phyloP scores from a whole-genome alignment of 1,140 invertebrate species.

The Caenorhabditis tropicalis region DNA sequence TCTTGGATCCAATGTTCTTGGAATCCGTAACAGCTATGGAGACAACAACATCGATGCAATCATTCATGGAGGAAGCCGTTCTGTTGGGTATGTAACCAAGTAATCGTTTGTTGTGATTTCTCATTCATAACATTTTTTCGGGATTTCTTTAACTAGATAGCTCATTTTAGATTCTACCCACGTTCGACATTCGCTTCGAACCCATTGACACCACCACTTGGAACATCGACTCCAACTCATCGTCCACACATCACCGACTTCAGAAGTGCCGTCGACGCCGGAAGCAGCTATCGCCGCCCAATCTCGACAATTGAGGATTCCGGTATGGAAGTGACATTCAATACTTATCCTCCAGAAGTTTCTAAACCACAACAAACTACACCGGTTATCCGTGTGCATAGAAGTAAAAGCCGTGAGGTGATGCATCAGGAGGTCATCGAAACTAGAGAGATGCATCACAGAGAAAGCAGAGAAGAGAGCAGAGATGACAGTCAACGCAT shows the following conservation, averaged over 20 bases:
- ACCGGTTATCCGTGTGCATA: constrained; percentile 19
- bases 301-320: constrained; percentile 43
- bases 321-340: constrained; percentile 48
- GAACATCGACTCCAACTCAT: constrained; percentile 69
- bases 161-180: constrained; percentile 11
- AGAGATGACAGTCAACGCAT: background rate
- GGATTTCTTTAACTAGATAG: background rate
- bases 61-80: constrained; percentile 51
- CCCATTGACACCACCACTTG: constrained; percentile 70
- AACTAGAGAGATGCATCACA: constrained; percentile 30
- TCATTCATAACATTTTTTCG: background rate
- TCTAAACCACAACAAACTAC: background rate
- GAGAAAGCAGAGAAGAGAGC: constrained; percentile 14
- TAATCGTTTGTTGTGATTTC: background rate
- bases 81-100: constrained; percentile 25
- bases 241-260: constrained; percentile 31
- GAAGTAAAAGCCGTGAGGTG: constrained; percentile 43
- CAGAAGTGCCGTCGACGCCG: constrained; percentile 36
- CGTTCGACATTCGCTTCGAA: constrained; percentile 70
- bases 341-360: constrained; percentile 40
- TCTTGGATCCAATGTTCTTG: constrained; percentile 63
- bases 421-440: constrained; percentile 10
- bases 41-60: constrained; percentile 68
- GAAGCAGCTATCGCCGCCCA: constrained; percentile 33
- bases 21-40: constrained; percentile 59